Conservation (phyloP, 2,113 vertebrate species). For the Myodes glareolus region DNA sequence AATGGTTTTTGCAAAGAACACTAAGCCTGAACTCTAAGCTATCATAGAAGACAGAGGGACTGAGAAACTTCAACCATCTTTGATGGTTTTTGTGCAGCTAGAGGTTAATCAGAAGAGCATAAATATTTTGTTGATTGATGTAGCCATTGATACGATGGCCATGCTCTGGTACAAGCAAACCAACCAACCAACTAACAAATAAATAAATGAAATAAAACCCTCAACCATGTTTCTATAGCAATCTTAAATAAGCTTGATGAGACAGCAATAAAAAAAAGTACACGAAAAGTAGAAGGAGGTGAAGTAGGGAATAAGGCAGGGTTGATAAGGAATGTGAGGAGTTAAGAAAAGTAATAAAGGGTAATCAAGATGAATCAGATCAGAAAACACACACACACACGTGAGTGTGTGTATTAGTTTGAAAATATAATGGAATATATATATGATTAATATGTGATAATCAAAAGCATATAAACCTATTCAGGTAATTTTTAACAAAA, state of each 20-base stretch:
- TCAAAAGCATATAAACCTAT: conserved; percentile 76
- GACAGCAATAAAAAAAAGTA: background rate
- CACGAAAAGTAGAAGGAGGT: background rate
- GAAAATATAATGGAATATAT: background rate
- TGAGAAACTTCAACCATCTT: background rate
- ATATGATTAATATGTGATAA: no score
- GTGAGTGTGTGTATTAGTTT: background rate
- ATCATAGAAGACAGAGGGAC: background rate
- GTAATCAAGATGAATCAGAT: background rate
- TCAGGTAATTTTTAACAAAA: conserved; percentile 75
- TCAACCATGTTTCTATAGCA: background rate
- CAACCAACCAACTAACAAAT: no score
- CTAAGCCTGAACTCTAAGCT: no score
- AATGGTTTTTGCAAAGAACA: background rate
- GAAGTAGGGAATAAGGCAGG: background rate
- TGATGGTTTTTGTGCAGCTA: background rate
- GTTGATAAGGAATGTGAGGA: background rate
- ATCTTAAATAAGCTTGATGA: background rate
- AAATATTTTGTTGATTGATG: background rate
- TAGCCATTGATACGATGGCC: background rate
- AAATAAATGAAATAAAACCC: background rate
- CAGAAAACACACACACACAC: no score
- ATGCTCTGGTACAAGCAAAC: background rate
- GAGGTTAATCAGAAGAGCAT: background rate
- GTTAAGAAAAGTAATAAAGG: background rate